phyloP scores from a whole-genome alignment of 2,797 vertebrate species.

The Pachyuromys duprasi region DNA sequence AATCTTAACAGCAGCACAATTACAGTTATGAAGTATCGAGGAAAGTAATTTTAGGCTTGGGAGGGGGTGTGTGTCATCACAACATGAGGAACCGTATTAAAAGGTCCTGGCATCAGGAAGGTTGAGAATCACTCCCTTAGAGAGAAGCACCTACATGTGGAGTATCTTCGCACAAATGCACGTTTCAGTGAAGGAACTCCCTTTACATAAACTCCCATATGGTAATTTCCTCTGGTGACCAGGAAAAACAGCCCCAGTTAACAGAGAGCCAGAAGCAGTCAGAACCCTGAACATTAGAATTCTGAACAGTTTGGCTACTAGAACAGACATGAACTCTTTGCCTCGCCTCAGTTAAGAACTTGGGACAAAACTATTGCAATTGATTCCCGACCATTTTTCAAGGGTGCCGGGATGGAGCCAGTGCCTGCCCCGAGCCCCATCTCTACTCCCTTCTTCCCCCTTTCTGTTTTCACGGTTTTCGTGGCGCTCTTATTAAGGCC shows the following conservation, averaged over 20 bases:
- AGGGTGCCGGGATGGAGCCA: background rate
- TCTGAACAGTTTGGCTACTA: background rate
- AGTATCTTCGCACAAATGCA: background rate
- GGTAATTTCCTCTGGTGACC: background rate
- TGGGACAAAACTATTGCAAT: background rate
- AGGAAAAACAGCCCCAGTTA: background rate
- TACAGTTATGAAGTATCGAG: background rate
- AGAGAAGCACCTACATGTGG: background rate
- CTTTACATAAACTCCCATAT: background rate
- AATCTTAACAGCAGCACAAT: background rate
- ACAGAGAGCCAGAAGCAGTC: background rate
- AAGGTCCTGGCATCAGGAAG: background rate
- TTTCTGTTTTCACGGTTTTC: slow-evolving; percentile 9
- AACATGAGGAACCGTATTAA: background rate
- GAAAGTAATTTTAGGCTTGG: background rate
- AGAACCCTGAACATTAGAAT: background rate
- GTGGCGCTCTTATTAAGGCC: background rate
- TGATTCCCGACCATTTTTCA: background rate
- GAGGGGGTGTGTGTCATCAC: background rate
- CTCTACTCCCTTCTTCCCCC: background rate
- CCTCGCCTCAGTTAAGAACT: background rate
- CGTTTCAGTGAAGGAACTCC: background rate
- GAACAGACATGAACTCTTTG: background rate
- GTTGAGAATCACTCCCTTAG: background rate
- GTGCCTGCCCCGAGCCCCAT: background rate